Conservation (phyloP, 2,797 vertebrate genomes). For the Microtus californicus region DNA sequence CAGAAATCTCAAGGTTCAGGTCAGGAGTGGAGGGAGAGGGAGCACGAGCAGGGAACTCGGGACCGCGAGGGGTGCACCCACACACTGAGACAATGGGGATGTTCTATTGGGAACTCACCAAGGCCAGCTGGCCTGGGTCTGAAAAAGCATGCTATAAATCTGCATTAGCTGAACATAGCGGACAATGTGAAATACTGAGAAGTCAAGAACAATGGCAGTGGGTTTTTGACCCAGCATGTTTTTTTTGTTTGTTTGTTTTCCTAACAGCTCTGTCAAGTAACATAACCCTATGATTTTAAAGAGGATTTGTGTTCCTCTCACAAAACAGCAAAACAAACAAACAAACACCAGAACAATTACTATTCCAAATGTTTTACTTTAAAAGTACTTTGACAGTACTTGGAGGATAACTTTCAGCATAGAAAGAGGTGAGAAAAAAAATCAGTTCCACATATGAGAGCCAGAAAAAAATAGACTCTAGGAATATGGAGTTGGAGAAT, state of each 20-base stretch:
- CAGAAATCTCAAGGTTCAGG: too few relatives aligned
- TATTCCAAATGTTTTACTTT: background rate
- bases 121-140: too few relatives aligned
- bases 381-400: background rate
- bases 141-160: too few relatives aligned
- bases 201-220: too few relatives aligned
- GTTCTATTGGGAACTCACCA: too few relatives aligned
- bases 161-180: too few relatives aligned
- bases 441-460: background rate
- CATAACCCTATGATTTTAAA: background rate
- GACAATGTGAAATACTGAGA: too few relatives aligned
- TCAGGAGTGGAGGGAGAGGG: too few relatives aligned
- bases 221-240: background rate
- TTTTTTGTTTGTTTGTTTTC: background rate
- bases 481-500: background rate
- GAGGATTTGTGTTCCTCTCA: background rate
- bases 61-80: too few relatives aligned
- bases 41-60: too few relatives aligned
- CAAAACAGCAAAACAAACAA: background rate
- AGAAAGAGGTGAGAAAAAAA: background rate
- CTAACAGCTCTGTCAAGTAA: background rate
- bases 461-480: background rate
- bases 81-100: too few relatives aligned
- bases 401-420: background rate
- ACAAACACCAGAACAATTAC: background rate